Conservation (phyloP, 2,888 invertebrate species). For the Lobophora halterata region DNA sequence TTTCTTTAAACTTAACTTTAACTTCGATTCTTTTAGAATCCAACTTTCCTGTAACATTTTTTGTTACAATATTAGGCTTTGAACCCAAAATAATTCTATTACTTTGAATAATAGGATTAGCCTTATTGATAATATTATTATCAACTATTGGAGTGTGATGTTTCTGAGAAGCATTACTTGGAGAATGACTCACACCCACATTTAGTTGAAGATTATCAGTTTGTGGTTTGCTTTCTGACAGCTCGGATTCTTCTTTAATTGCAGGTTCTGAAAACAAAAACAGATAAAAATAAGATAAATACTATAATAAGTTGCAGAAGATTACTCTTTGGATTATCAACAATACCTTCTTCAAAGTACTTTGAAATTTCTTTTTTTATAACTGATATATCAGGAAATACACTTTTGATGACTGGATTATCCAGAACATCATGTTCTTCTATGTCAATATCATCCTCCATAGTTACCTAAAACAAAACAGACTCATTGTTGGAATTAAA, state of each 20-base stretch:
- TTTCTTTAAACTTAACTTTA: slow-evolving; percentile 4
- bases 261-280: slow-evolving; percentile 10
- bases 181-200: slow-evolving; percentile 2
- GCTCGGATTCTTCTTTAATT: slow-evolving; percentile 14
- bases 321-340: too few relatives aligned
- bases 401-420: slow-evolving; percentile 48
- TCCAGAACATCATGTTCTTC: slow-evolving; percentile 64
- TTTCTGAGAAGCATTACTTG: not conserved
- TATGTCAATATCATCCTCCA: slow-evolving; percentile 62
- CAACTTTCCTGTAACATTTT: slow-evolving; percentile 3
- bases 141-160: not conserved
- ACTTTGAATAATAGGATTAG: too few relatives aligned
- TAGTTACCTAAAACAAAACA: slow-evolving; percentile 28
- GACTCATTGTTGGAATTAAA: too few relatives aligned
- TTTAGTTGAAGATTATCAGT: slow-evolving; percentile 4
- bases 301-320: too few relatives aligned
- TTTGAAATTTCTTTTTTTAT: slow-evolving; percentile 42
- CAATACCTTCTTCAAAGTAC: slow-evolving; percentile 46
- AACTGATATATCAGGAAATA: slow-evolving; percentile 57
- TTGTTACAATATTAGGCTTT: slow-evolving; percentile 35
- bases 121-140: slow-evolving; percentile 3
- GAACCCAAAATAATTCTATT: slow-evolving; percentile 52
- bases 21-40: not conserved
- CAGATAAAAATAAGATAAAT: slow-evolving; percentile 4
- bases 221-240: not conserved